A percentile compares a stretch with the other conserved stretches of the same genome.
phyloP scores from a whole-genome alignment of 2,888 invertebrate species.

The Proisotoma minuta region DNA sequence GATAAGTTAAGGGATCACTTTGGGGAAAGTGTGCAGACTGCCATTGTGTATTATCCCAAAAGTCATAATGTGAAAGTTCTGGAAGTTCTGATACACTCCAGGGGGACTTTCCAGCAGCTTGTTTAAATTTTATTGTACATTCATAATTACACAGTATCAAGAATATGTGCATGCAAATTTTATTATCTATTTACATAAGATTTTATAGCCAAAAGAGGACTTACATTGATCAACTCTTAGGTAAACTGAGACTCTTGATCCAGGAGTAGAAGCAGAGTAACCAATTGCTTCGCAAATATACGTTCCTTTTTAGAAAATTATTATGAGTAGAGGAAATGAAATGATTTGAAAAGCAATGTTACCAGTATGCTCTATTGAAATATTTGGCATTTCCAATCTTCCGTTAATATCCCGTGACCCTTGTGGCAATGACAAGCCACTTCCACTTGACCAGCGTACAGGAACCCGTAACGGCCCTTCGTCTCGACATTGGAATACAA shows the following conservation, averaged over 20 bases:
- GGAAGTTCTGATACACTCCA: slow-evolving; percentile 41
- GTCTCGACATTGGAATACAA: slow-evolving; percentile 88
- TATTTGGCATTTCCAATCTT: slow-evolving; percentile 78
- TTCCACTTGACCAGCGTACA: slow-evolving; percentile 69
- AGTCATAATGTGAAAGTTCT: slow-evolving; percentile 45
- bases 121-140: slow-evolving; percentile 18
- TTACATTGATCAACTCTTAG: slow-evolving; percentile 73
- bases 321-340: too few species aligned
- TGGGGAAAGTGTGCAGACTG: slow-evolving; percentile 39
- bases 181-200: too few species aligned
- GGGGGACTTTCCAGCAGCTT: slow-evolving; percentile 39
- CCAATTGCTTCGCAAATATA: slow-evolving; percentile 70
- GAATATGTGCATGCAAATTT: neutral
- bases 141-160: neutral
- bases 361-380: slow-evolving; percentile 68
- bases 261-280: slow-evolving; percentile 60
- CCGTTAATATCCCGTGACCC: slow-evolving; percentile 72
- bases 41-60: slow-evolving; percentile 42
- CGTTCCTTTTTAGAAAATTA: too few species aligned
- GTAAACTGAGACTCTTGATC: slow-evolving; percentile 64
- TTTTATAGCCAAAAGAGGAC: slow-evolving; percentile 52
- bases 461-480: slow-evolving; percentile 72
- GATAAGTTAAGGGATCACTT: slow-evolving; percentile 41
- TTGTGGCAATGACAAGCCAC: slow-evolving; percentile 66
- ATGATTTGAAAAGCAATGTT: too few species aligned